phyloP scores from a whole-genome alignment of 2,797 vertebrate species.

The Rhinogobio ventralis region DNA sequence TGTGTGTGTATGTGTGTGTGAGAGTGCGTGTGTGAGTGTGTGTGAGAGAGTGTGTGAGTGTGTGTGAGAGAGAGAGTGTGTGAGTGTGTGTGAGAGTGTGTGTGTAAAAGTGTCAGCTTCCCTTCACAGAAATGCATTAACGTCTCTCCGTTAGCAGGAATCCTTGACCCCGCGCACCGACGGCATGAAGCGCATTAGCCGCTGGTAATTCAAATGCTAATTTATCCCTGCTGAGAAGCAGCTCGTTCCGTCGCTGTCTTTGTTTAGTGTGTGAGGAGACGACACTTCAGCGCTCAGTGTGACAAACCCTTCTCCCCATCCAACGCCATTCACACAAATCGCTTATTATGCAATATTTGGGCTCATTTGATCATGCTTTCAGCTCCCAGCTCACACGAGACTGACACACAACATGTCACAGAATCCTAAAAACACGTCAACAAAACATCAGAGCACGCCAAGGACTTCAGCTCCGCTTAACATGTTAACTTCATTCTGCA shows the following conservation, averaged over 20 bases:
- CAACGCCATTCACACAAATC: not conserved
- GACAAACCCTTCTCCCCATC: not conserved
- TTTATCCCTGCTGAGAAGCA: conserved; percentile 1
- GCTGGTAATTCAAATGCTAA: conserved; percentile 2
- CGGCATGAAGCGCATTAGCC: not conserved
- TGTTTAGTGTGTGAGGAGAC: not conserved
- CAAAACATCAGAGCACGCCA: not conserved
- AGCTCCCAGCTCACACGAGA: not conserved
- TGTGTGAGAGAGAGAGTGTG: too few species aligned
- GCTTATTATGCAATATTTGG: not conserved
- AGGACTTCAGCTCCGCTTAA: not conserved
- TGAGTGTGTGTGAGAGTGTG: not conserved
- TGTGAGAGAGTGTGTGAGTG: too few species aligned
- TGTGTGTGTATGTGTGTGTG: too few species aligned
- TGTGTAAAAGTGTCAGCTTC: not conserved
- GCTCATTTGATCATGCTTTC: not conserved
- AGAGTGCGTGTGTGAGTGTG: too few species aligned
- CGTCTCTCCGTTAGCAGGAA: not conserved
- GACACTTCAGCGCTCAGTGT: not conserved
- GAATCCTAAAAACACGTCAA: not conserved
- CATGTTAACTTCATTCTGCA: not conserved
- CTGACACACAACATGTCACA: too few species aligned
- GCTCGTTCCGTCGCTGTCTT: not conserved
- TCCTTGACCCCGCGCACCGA: not conserved
- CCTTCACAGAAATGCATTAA: not conserved